Conservation (phyloP, 2,797 vertebrate genomes). For the Microctenopoma stevenorrisi region DNA sequence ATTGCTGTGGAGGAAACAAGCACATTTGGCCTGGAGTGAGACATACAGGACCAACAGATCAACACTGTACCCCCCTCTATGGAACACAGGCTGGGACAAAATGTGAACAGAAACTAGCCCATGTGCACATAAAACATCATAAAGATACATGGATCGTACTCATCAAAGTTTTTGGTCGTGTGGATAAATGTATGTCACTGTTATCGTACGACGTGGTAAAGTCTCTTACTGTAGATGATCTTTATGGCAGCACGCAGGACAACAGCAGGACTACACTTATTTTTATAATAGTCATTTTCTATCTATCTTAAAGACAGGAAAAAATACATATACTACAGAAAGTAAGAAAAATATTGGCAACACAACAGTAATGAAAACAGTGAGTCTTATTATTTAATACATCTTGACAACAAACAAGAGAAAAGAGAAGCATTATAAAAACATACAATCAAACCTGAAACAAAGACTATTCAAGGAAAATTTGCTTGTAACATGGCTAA, state of each 20-base stretch:
- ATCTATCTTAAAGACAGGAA: slow-evolving; percentile 1
- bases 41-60: background rate
- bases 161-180: slow-evolving; percentile 26
- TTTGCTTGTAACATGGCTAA: background rate
- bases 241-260: slow-evolving; percentile 28
- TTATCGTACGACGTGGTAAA: slow-evolving; percentile 36
- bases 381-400: background rate
- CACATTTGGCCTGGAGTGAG: slow-evolving; percentile 84
- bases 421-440: background rate
- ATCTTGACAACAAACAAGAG: background rate
- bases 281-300: slow-evolving; percentile 44
- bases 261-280: slow-evolving; percentile 30
- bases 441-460: background rate
- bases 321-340: background rate
- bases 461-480: too few relatives aligned
- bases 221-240: slow-evolving; percentile 27
- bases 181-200: slow-evolving; percentile 50
- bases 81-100: slow-evolving; percentile 11
- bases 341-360: background rate
- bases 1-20: slow-evolving; percentile 98
- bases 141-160: slow-evolving; percentile 28
- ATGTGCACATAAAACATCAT: background rate
- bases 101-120: background rate
- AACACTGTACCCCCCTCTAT: background rate
- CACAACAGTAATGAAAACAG: background rate